These are phyloP conservation scores for Mycalesis mineus DNA, from an alignment of 2,888 invertebrate species.

Conservation along the genomic window DNA sequence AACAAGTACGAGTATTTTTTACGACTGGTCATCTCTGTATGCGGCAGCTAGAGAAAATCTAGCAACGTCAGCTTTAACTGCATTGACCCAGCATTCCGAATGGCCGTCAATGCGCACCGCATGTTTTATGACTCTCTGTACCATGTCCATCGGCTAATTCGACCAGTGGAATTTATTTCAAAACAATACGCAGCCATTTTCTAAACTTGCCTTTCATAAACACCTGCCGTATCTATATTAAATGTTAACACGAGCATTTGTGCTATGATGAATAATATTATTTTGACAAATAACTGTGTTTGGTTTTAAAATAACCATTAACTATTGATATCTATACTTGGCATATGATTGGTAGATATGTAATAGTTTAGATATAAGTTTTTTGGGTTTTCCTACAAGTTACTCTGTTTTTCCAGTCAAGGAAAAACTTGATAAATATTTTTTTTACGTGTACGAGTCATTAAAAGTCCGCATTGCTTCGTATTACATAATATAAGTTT, in stretches of 20 bases:
- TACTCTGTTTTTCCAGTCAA: no score
- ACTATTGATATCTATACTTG: no score
- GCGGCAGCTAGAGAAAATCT: not conserved
- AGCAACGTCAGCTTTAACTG: constrained; percentile 13
- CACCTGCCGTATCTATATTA: constrained; percentile 13
- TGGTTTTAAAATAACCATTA: no score
- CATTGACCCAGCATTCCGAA: constrained; percentile 39
- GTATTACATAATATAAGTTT: no score
- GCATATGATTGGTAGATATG: no score
- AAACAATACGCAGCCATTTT: constrained; percentile 23
- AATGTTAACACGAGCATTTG: not conserved
- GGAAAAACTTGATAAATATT: no score
- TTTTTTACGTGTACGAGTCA: no score
- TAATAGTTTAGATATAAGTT: no score
- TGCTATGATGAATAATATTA: not conserved
- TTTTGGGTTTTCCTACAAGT: no score
- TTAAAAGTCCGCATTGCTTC: no score
- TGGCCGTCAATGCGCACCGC: constrained; percentile 43
- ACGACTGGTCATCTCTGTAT: not conserved
- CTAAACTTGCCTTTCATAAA: constrained; percentile 13
- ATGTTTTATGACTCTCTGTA: constrained; percentile 44
- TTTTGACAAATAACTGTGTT: not conserved
- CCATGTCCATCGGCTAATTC: constrained; percentile 38
- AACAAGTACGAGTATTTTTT: not conserved
- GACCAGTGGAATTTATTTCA: constrained; percentile 34